Percentiles rank a stretch among this genome's conserved stretches.
Evolutionary conservation across 2,888 invertebrate species (phyloP).

Genomic region (Agrotis segetum): DNA sequence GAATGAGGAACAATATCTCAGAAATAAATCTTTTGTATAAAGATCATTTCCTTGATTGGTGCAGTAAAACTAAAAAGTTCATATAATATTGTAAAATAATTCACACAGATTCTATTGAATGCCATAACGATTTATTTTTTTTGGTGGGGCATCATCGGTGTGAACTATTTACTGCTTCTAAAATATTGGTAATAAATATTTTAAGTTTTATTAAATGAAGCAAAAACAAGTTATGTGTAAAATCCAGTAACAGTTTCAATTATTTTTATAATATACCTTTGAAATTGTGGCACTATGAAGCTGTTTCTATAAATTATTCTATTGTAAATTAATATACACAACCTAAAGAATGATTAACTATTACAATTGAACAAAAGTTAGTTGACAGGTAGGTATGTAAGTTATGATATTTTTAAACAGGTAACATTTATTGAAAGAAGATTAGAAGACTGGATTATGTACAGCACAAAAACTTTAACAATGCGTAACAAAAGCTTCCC

Average conservation of each 20-base stretch:
- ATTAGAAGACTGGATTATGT: constrained; percentile 51
- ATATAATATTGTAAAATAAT: constrained; percentile 48
- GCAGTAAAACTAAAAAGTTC: constrained; percentile 58
- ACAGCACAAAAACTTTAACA: constrained; percentile 14
- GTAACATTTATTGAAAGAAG: constrained; percentile 39
- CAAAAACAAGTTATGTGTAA: constrained; percentile 64
- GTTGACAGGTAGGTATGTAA: constrained; percentile 37
- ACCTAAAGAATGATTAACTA: constrained; percentile 26
- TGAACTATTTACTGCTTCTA: constrained; percentile 57
- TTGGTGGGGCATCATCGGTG: constrained; percentile 34
- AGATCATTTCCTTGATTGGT: constrained; percentile 53
- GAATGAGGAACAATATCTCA: constrained; percentile 43
- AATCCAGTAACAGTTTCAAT: constrained; percentile 21
- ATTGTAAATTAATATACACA: constrained; percentile 34
- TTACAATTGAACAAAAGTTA: constrained; percentile 35
- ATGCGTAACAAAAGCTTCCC: not conserved
- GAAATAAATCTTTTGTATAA: constrained; percentile 46
- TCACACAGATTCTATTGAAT: constrained; percentile 47
- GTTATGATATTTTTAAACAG: constrained; percentile 36
- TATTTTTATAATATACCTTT: constrained; percentile 39
- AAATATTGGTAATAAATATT: constrained; percentile 49
- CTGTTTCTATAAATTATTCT: constrained; percentile 13
- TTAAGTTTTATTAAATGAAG: constrained; percentile 49
- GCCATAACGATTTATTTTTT: not conserved
- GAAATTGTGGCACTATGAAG: constrained; percentile 9